phyloP scores from a whole-genome alignment of 1,140 invertebrate genomes.

The Eriocheir sinensis region DNA sequence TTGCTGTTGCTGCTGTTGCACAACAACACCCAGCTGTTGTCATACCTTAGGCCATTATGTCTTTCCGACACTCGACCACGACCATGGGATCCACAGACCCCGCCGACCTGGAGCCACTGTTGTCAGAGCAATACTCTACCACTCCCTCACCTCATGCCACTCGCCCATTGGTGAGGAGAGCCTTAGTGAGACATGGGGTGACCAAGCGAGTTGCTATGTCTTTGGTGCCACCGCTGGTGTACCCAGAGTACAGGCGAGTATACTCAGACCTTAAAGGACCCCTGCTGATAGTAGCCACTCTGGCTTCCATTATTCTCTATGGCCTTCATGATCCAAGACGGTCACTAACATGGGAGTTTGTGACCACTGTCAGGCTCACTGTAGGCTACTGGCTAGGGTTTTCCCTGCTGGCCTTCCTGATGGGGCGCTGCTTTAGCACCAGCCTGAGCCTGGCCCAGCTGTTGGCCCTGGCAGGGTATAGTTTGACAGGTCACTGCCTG shows the following conservation, averaged over 20 bases:
- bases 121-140: not conserved
- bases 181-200: not conserved
- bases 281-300: not conserved
- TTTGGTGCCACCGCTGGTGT: conserved; percentile 57
- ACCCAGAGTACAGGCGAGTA: conserved; percentile 53
- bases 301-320: conserved; percentile 59
- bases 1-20: not conserved
- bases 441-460: conserved; percentile 48
- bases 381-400: conserved; percentile 63
- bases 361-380: conserved; percentile 47
- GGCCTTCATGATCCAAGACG: conserved; percentile 54
- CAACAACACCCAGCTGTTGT: not conserved
- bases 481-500: conserved; percentile 64
- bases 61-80: conserved; percentile 56
- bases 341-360: conserved; percentile 51
- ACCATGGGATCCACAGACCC: conserved; percentile 63
- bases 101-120: not conserved
- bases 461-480: conserved; percentile 62
- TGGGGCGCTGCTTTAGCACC: conserved; percentile 56
- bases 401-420: conserved; percentile 53
- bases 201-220: conserved; percentile 54
- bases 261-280: conserved; percentile 71
- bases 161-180: conserved; percentile 3
- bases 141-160: not conserved
- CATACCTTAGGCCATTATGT: not conserved